phyloP scores from a whole-genome alignment of 2,113 vertebrate genomes.

The Aspidoscelis tigris region DNA sequence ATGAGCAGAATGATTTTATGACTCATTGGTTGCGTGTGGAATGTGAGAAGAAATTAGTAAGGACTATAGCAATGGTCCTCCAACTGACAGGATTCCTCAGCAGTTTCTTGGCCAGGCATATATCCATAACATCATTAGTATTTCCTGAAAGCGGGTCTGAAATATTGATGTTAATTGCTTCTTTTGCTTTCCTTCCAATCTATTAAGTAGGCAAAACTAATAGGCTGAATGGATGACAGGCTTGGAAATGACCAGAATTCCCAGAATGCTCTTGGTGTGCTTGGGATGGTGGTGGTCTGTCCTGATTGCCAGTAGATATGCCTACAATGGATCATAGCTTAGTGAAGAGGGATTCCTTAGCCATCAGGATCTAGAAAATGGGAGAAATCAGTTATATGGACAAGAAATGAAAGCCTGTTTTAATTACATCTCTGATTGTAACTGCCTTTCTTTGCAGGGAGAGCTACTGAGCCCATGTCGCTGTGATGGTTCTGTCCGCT shows the following conservation, averaged over 20 bases:
- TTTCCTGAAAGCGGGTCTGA: slow-evolving; percentile 38
- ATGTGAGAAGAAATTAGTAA: neutral
- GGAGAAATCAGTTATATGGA: too few relatives aligned
- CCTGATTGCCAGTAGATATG: neutral
- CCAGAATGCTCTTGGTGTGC: neutral
- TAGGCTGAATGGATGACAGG: slow-evolving; percentile 15
- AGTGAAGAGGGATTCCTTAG: neutral
- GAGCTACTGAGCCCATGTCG: slow-evolving; percentile 91
- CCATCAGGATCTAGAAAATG: neutral
- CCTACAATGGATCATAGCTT: neutral
- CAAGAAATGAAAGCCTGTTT: neutral
- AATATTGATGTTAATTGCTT: slow-evolving; percentile 71
- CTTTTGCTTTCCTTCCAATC: slow-evolving; percentile 64
- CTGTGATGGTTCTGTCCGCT: slow-evolving; percentile 88
- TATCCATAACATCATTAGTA: slow-evolving; percentile 62
- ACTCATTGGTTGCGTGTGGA: slow-evolving; percentile 54
- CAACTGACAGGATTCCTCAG: slow-evolving; percentile 16
- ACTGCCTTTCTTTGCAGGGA: slow-evolving; percentile 74
- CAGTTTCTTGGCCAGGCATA: slow-evolving; percentile 10
- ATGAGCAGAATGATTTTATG: slow-evolving; percentile 31
- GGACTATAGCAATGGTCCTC: neutral
- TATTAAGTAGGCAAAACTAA: slow-evolving; percentile 42
- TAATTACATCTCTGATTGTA: neutral
- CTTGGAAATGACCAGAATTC: neutral
- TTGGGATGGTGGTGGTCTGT: neutral